phyloP scores from a whole-genome alignment of 2,113 vertebrate genomes.

The Lathamus discolor region DNA sequence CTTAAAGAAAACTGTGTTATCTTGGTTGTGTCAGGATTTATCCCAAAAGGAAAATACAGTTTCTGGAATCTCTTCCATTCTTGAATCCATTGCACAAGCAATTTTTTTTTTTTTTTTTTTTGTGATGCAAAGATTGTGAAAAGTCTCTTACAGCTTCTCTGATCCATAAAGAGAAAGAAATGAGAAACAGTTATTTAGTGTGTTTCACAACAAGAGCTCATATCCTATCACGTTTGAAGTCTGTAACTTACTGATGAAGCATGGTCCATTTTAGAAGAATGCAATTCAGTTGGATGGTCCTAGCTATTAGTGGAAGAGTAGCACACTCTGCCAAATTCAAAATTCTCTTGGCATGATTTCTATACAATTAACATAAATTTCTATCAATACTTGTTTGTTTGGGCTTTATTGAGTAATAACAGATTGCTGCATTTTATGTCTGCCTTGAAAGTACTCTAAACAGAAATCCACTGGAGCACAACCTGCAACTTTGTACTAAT shows the following conservation, averaged over 20 bases:
- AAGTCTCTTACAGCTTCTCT: not conserved
- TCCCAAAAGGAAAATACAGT: not conserved
- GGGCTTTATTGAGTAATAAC: not conserved
- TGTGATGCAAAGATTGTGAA: not conserved
- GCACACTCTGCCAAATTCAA: not conserved
- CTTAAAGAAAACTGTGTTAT: not conserved
- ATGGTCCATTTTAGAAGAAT: not conserved
- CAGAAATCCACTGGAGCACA: not conserved
- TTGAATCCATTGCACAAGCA: not conserved
- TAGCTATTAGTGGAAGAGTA: not conserved
- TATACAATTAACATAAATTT: not conserved
- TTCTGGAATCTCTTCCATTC: not conserved
- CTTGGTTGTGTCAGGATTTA: not conserved
- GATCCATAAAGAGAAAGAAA: not conserved
- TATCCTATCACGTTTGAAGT: not conserved
- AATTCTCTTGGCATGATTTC: not conserved
- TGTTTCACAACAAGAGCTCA: not conserved
- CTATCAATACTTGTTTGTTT: not conserved
- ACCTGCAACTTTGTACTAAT: not conserved
- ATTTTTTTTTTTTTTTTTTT: not conserved
- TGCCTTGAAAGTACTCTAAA: not conserved
- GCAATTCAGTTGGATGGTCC: rapidly evolving
- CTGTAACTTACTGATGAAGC: not conserved
- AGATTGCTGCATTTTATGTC: not conserved
- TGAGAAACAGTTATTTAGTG: not conserved